These are phyloP conservation scores for Chelonus insularis DNA, from an alignment of 1,140 invertebrate species.

Conservation along the genomic window DNA sequence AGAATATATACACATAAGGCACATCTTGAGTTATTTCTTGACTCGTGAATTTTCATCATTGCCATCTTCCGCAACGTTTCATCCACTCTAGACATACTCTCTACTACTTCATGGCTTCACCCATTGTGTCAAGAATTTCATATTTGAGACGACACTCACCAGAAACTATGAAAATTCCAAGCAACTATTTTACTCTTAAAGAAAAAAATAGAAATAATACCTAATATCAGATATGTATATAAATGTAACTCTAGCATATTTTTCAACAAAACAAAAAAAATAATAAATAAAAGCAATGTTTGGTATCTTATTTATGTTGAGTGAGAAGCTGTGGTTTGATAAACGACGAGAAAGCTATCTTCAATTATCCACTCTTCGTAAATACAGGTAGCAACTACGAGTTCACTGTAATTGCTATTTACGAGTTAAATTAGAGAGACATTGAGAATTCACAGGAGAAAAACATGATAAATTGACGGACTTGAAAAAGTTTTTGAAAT, in stretches of 20 bases:
- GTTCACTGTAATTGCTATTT: conserved; percentile 23
- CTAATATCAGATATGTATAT: no score
- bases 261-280: no score
- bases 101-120: background rate
- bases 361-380: conserved; percentile 26
- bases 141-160: conserved; percentile 11
- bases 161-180: conserved; percentile 16
- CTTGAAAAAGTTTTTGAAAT: background rate
- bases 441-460: background rate
- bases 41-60: conserved; percentile 23
- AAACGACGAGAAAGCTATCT: conserved; percentile 24
- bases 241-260: no score
- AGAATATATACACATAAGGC: background rate
- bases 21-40: background rate
- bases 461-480: background rate
- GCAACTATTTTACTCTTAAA: background rate
- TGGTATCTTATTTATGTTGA: no score
- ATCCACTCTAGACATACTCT: conserved; percentile 11
- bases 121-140: conserved; percentile 27
- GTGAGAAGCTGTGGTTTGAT: conserved; percentile 7
- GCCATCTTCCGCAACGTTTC: conserved; percentile 10
- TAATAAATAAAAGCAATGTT: no score
- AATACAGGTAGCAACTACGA: conserved; percentile 22
- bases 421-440: conserved; percentile 2
- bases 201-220: no score